Evolutionary conservation across 2,113 vertebrate species (phyloP).

Genomic region (Oreochromis aureus): DNA sequence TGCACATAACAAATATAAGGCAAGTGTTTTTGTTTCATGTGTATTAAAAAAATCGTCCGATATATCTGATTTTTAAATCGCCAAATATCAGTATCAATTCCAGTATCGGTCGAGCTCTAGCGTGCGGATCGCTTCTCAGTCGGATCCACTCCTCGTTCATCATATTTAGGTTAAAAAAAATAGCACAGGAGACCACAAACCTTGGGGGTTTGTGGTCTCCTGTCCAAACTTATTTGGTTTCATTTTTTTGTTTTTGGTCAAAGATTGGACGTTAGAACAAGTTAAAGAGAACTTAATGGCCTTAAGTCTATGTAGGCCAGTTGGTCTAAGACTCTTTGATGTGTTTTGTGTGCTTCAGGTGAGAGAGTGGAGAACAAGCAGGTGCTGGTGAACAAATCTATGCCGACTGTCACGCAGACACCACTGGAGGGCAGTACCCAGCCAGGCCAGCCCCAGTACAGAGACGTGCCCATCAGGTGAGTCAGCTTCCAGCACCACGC

Average conservation of each 20-base stretch:
- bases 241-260: neutral
- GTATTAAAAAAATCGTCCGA: neutral
- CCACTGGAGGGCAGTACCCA: constrained; percentile 91
- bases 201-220: too few species aligned
- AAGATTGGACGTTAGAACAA: neutral
- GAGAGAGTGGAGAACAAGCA: constrained; percentile 98
- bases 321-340: neutral
- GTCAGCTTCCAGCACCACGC: constrained; percentile 21
- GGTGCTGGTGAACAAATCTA: constrained; percentile 96
- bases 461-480: constrained; percentile 93
- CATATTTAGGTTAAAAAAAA: rapidly evolving
- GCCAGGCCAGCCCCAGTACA: constrained; percentile 91
- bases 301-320: neutral
- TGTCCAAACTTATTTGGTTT: neutral
- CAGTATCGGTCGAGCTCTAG: rapidly evolving
- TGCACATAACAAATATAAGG: neutral
- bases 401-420: constrained; percentile 96
- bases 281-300: neutral
- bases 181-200: neutral
- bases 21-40: neutral
- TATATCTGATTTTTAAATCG: neutral
- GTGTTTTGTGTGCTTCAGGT: constrained; percentile 65
- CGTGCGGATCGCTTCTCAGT: neutral
- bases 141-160: neutral
- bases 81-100: neutral